Evolutionary conservation across 2,888 invertebrate species (phyloP).

Genomic region (Meiosimyza decipiens): DNA sequence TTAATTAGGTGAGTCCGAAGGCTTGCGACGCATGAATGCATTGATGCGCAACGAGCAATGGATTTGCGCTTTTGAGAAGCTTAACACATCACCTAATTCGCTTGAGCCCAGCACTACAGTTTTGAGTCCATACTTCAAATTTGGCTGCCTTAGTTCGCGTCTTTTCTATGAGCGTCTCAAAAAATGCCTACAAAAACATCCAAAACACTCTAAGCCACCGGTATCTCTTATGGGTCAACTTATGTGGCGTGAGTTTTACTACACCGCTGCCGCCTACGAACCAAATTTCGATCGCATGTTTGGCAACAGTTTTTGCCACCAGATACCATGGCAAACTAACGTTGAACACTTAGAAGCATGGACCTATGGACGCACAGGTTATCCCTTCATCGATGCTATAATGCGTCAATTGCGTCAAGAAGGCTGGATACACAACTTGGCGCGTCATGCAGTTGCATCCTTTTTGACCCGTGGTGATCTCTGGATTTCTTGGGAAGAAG

Average conservation of each 20-base stretch:
- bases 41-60: conserved; percentile 71
- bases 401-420: conserved; percentile 79
- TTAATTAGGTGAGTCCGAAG: conserved; percentile 73
- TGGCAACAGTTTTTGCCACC: conserved; percentile 73
- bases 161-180: conserved; percentile 72
- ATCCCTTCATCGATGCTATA: conserved; percentile 81
- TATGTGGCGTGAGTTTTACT: conserved; percentile 78
- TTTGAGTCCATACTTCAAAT: conserved; percentile 75
- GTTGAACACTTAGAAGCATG: conserved; percentile 71
- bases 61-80: conserved; percentile 81
- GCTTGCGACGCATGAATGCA: conserved; percentile 69
- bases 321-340: conserved; percentile 75
- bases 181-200: conserved; percentile 67
- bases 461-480: conserved; percentile 80
- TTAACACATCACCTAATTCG: conserved; percentile 79
- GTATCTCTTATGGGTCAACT: conserved; percentile 72
- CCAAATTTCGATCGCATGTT: conserved; percentile 76
- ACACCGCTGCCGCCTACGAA: conserved; percentile 72
- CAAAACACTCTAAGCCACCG: conserved; percentile 73
- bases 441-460: conserved; percentile 80
- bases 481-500: conserved; percentile 82
- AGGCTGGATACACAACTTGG: conserved; percentile 82
- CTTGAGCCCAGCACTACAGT: conserved; percentile 77
- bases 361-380: conserved; percentile 75
- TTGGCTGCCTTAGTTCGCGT: conserved; percentile 75